Evolutionary conservation across 2,888 invertebrate species (phyloP).

Genomic region (Lamellibrachia satsuma): DNA sequence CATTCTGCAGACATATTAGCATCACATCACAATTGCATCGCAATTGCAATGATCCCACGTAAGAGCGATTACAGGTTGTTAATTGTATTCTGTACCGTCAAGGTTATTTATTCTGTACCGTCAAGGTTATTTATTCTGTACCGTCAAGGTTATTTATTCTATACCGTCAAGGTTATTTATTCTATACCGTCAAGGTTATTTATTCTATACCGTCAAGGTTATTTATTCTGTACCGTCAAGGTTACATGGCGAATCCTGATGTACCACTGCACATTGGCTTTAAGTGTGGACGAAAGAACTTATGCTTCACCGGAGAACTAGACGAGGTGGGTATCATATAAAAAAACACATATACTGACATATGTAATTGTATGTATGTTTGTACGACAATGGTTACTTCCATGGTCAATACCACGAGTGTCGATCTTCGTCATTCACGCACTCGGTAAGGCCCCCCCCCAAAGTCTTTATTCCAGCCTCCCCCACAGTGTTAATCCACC

Average conservation of each 20-base stretch:
- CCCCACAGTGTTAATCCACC: too few relatives aligned
- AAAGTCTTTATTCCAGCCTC: too few relatives aligned
- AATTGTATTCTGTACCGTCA: too few relatives aligned
- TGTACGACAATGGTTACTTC: too few relatives aligned
- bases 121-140: not conserved
- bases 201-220: not conserved
- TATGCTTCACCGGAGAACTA: not conserved
- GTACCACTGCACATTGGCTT: not conserved
- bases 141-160: not conserved
- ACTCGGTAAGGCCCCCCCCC: too few relatives aligned
- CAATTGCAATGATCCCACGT: too few relatives aligned
- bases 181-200: too few relatives aligned
- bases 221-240: not conserved
- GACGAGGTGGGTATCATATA: not conserved
- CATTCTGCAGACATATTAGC: not conserved
- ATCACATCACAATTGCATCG: too few relatives aligned
- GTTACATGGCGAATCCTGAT: slow-evolving; percentile 1
- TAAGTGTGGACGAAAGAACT: not conserved
- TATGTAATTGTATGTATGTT: not conserved
- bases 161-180: not conserved
- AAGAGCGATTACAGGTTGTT: too few relatives aligned
- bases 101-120: too few relatives aligned
- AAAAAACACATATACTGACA: not conserved
- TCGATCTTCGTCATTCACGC: too few relatives aligned
- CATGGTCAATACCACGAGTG: too few relatives aligned